Evolutionary conservation across 2,888 invertebrate species (phyloP).

Genomic region (Boloria euphrosyne): DNA sequence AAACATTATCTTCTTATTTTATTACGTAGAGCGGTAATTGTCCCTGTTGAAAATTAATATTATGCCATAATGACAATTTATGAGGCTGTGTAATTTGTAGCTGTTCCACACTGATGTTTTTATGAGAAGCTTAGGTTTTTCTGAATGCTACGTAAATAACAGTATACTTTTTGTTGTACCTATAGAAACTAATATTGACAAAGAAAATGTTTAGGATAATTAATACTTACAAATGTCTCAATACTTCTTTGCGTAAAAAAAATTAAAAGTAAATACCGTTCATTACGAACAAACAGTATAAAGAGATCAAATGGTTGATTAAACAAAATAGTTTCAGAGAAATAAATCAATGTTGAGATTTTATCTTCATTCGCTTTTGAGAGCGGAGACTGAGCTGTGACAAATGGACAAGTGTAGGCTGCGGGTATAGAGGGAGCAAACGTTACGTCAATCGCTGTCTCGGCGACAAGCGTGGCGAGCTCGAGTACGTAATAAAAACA

Average conservation of each 20-base stretch:
- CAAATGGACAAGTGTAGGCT: constrained; percentile 23
- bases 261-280: background rate
- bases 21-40: constrained; percentile 24
- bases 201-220: too few relatives aligned
- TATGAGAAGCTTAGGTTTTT: too few relatives aligned
- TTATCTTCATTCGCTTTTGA: constrained; percentile 17
- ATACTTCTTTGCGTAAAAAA: too few relatives aligned
- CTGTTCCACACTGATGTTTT: too few relatives aligned
- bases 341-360: constrained; percentile 27
- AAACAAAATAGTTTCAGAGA: constrained; percentile 5
- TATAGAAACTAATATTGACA: too few relatives aligned
- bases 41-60: constrained; percentile 19
- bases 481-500: constrained; percentile 22
- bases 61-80: constrained; percentile 2
- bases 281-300: background rate
- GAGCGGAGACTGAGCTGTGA: constrained; percentile 19
- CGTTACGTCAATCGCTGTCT: constrained; percentile 20
- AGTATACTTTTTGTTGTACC: too few relatives aligned
- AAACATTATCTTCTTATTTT: constrained; percentile 24
- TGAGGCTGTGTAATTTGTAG: too few relatives aligned
- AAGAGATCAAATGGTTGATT: constrained; percentile 11
- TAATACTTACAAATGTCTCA: too few relatives aligned
- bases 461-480: constrained; percentile 21
- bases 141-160: too few relatives aligned
- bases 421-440: constrained; percentile 8